phyloP scores from a whole-genome alignment of 2,888 invertebrate species.

The Lymantria monacha region DNA sequence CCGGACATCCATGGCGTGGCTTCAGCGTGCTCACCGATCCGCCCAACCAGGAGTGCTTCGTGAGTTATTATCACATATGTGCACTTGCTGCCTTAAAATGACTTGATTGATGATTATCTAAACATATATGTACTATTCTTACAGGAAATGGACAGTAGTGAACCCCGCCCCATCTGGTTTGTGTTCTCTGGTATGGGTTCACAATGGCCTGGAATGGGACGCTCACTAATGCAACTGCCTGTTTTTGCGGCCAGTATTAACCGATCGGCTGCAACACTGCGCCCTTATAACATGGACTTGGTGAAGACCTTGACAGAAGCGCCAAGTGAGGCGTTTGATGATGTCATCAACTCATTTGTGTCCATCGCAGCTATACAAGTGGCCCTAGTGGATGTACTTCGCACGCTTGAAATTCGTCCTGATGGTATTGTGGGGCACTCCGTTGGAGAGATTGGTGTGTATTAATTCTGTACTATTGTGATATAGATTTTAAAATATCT shows the following conservation, averaged over 20 bases:
- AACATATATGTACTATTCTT: not conserved
- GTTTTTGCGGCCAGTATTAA: slow-evolving; percentile 90
- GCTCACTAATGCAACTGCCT: slow-evolving; percentile 91
- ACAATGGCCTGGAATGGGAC: slow-evolving; percentile 98
- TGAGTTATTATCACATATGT: slow-evolving; percentile 22
- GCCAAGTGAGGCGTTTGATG: slow-evolving; percentile 89
- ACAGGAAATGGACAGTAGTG: slow-evolving; percentile 60
- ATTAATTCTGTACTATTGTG: slow-evolving; percentile 8
- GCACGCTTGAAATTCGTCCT: slow-evolving; percentile 88
- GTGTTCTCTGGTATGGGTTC: slow-evolving; percentile 99
- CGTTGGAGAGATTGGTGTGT: slow-evolving; percentile 90
- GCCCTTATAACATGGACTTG: slow-evolving; percentile 92
- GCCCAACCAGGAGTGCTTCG: slow-evolving; percentile 39
- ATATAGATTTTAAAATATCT: not conserved
- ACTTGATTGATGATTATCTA: no score
- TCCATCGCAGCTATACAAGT: slow-evolving; percentile 98
- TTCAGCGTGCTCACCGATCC: slow-evolving; percentile 84
- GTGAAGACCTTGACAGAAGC: slow-evolving; percentile 89
- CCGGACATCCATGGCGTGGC: slow-evolving; percentile 91
- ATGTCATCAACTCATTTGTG: slow-evolving; percentile 94
- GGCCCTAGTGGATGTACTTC: slow-evolving; percentile 94
- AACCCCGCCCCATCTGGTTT: slow-evolving; percentile 93
- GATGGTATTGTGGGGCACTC: slow-evolving; percentile 99
- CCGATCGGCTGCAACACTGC: slow-evolving; percentile 88
- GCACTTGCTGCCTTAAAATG: not conserved